These are phyloP conservation scores for Apeira syringaria DNA, from an alignment of 2,888 invertebrate species.

Conservation along the genomic window DNA sequence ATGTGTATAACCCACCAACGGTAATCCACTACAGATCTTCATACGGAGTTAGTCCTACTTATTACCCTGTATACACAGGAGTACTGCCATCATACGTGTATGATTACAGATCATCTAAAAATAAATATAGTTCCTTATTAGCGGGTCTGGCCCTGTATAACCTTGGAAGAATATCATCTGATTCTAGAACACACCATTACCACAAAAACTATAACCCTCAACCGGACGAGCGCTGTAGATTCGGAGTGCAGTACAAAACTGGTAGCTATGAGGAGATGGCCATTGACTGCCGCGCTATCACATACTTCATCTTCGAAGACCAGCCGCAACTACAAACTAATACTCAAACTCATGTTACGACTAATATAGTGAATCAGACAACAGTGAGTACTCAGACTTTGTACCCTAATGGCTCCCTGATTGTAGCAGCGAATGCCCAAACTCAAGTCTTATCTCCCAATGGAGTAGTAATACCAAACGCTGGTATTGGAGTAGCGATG, in stretches of 20 bases:
- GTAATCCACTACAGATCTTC: conserved; percentile 8
- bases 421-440: not conserved
- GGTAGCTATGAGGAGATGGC: conserved; percentile 24
- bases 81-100: conserved; percentile 29
- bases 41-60: conserved; percentile 4
- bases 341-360: not conserved
- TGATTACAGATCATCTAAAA: conserved; percentile 30
- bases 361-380: conserved; percentile 3
- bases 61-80: conserved; percentile 26
- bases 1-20: conserved; percentile 12
- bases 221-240: conserved; percentile 29
- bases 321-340: conserved; percentile 8
- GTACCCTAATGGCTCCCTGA: conserved; percentile 10
- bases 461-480: not conserved
- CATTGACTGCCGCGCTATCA: conserved; percentile 29
- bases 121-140: conserved; percentile 28
- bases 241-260: conserved; percentile 24
- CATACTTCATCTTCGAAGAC: conserved; percentile 26
- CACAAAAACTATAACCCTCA: conserved; percentile 17
- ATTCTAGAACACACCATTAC: conserved; percentile 3
- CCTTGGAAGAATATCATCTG: conserved; percentile 22
- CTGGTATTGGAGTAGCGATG: not conserved
- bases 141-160: conserved; percentile 34
- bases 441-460: conserved; percentile 4
- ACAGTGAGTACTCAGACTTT: conserved; percentile 6